A percentile compares a stretch with the other conserved stretches of the same genome.
phyloP scores from a whole-genome alignment of 2,113 vertebrate species.

The Centropus bengalensis region DNA sequence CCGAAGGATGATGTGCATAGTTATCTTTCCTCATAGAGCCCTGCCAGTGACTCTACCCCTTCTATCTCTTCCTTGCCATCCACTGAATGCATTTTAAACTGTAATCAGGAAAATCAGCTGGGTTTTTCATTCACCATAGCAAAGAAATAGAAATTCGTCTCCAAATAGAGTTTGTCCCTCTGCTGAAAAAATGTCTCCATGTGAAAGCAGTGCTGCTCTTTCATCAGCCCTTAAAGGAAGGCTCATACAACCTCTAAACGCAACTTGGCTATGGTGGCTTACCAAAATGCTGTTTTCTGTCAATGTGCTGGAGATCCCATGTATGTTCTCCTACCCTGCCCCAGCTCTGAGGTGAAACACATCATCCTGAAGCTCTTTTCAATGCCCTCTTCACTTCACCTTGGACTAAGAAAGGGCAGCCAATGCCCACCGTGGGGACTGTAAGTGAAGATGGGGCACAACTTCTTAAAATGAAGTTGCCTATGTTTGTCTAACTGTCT shows the following conservation, averaged over 20 bases:
- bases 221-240: rapidly evolving
- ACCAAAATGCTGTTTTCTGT: neutral
- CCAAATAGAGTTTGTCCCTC: neutral
- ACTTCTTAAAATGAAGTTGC: neutral
- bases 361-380: neutral
- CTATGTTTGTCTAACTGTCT: rapidly evolving
- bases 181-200: neutral
- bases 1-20: rapidly evolving
- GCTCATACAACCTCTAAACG: neutral
- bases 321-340: neutral
- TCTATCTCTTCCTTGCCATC: rapidly evolving
- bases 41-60: rapidly evolving
- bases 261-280: rapidly evolving
- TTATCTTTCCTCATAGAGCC: neutral
- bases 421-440: neutral
- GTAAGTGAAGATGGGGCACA: neutral
- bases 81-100: neutral
- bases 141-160: neutral
- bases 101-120: neutral
- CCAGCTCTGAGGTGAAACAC: neutral
- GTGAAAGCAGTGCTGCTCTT: neutral
- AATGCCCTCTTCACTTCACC: neutral
- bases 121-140: neutral
- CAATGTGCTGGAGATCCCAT: rapidly evolving
- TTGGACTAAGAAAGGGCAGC: neutral